Evolutionary conservation across 2,888 invertebrate species (phyloP), one percentile per base, ranked within the genome.

Genomic region (Phortica magna): DNA sequence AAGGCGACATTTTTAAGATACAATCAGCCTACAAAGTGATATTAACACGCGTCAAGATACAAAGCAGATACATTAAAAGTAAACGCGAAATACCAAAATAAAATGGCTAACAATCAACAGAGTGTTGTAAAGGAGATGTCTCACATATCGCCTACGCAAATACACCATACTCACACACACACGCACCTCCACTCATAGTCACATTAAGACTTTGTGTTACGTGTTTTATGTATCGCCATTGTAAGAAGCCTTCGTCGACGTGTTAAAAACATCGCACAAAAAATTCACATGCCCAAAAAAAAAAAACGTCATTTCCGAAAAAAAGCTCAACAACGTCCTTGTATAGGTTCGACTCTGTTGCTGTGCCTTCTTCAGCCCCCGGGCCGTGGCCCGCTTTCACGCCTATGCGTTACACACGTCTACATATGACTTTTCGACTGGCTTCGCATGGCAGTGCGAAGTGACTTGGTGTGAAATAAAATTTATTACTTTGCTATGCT

Each of bases 401-500:
- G 31, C 31, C 31, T 31, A 31, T 31, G 31, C 31, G 31, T 4
- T 31, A 31, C 31, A 31, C 31, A 31, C 31, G 31, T 31, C 31
- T 31, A 31, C 31, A 31, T 31, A 31, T 31, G 31, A 31, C 31
- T 31, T 31, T 31, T 31, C 31, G 31, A 31, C 55, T 72, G 41
- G 12, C 31, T n/a, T 65, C 41, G 9, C 3, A 48, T 9, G 48
- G 81, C 80, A 83, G 80, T 78, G 79, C 77, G 83, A 84, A 83
- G 83, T 83, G 84, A 83, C 84, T 83, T 80, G 83, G 81, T 81
- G 81, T 81, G 84, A 83, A 80, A 83, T 78, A 79, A 82, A 81
- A 87, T 85, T 85, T 87, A 88, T 87, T 83, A 82, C 76, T 59
- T 76, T 71, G 70, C 70, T 71, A 19, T 19, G 53, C 70, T 71